Evolutionary conservation across 2,888 invertebrate genomes (phyloP).

Genomic region (Zhuqinia jingwanae): DNA sequence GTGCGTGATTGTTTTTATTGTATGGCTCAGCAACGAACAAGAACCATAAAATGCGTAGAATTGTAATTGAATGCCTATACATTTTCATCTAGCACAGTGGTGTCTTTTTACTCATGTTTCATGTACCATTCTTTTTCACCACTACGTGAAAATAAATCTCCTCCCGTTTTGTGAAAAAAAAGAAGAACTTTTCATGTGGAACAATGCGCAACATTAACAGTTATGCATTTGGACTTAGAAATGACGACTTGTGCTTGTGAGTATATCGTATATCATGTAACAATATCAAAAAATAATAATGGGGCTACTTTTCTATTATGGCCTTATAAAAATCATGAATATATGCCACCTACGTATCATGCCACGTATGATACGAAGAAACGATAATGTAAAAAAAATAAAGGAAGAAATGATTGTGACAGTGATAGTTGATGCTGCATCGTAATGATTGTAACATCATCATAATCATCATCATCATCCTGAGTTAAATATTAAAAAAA

Average conservation of each 20-base stretch:
- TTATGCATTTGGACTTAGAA: neutral
- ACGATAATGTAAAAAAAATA: neutral
- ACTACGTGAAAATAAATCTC: slow-evolving; percentile 11
- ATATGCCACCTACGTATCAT: too few relatives aligned
- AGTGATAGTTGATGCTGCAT: neutral
- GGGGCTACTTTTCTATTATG: too few relatives aligned
- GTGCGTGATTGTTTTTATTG: neutral
- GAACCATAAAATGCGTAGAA: neutral
- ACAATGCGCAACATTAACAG: neutral
- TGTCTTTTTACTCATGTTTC: slow-evolving; percentile 19
- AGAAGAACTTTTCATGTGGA: neutral
- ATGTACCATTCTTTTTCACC: neutral
- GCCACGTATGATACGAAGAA: neutral
- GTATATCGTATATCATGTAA: too few relatives aligned
- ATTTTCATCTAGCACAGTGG: neutral
- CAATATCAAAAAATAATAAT: too few relatives aligned
- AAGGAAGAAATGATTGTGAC: neutral
- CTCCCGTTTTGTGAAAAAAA: neutral
- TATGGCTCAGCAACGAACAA: neutral
- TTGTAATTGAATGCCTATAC: slow-evolving; percentile 21
- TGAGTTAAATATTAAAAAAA: neutral
- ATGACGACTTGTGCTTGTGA: too few relatives aligned
- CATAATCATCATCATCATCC: too few relatives aligned
- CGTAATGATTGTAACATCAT: slow-evolving; percentile 14
- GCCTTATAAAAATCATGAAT: too few relatives aligned